Evolutionary conservation across 2,888 invertebrate genomes (phyloP), one percentile per base, ranked within the genome.

Genomic region (Pilophorus perplexus): DNA sequence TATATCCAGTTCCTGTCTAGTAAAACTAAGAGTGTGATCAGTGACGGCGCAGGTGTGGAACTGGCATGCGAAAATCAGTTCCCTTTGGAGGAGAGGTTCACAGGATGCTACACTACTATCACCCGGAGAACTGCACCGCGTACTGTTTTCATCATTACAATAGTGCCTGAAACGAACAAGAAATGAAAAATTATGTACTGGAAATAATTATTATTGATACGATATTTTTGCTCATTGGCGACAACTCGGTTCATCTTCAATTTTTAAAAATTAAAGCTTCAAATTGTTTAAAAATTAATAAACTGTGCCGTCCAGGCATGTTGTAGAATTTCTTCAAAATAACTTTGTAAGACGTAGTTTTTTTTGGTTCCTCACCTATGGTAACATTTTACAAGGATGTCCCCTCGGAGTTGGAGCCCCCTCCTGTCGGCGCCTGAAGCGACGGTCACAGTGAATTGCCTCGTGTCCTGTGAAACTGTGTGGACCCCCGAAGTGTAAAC

Each of bases 1-100:
- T 74, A 87, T 84, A 79, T 95, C 94, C 72, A 95, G 83, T 76
- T 94, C 93, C 74, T 87, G 87, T 75, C 90, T 86, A 68, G 87
- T 87, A 80, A 93, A 92, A 74, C 87, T 86, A 64, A 94, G 84
- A 69, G 88, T 88, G 78, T 89, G 86, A 76, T 90, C 88, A 50
- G 89, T 84, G 71, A 94, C 88, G 62, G 93, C 93, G 80, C 94
- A 94, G 3, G 95, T 94, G 82, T 95, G 94, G 81, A 95, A 93
- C 84, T 95, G 90, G 76, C 89, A 87, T 55, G 89, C 86, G 80
- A 91, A 92, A 72, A 92, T 84, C n/a, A 89, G 83, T 73, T 86
- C 86, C 42, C 84, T 80, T 50, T 71, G 72, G 64, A 68, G 73
- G 20, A 72, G 71, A 33, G 70, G 69, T 67, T 65, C 74, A 66